A percentile compares a stretch with the other conserved stretches of the same genome.
Conservation (phyloP, 2,888 invertebrate species). For the Anarsia innoxiella region DNA sequence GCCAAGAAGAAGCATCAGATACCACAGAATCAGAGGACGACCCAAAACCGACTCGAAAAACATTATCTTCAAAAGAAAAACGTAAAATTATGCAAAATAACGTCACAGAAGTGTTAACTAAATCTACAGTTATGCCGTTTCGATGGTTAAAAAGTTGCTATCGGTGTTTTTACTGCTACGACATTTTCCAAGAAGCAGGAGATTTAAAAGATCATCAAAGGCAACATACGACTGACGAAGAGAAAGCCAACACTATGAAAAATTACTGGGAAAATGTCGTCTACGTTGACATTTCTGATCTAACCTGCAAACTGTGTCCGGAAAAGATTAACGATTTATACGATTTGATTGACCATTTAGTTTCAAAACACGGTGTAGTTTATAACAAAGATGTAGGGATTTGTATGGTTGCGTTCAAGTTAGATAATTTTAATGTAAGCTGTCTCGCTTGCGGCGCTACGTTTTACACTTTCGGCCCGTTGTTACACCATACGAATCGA, state of each 20-base stretch:
- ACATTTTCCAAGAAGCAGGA: slow-evolving; percentile 57
- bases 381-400: slow-evolving; percentile 60
- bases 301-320: slow-evolving; percentile 50
- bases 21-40: neutral
- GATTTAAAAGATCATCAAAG: slow-evolving; percentile 53
- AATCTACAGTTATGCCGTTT: slow-evolving; percentile 61
- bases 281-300: slow-evolving; percentile 50
- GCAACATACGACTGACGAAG: slow-evolving; percentile 37
- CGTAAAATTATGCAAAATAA: slow-evolving; percentile 52
- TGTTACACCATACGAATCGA: slow-evolving; percentile 60
- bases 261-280: slow-evolving; percentile 65
- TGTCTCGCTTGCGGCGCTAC: slow-evolving; percentile 52
- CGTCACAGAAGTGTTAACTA: slow-evolving; percentile 48
- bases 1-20: slow-evolving; percentile 32
- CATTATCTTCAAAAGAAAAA: slow-evolving; percentile 40
- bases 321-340: slow-evolving; percentile 46
- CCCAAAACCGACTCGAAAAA: too few species aligned
- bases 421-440: slow-evolving; percentile 49
- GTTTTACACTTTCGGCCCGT: slow-evolving; percentile 58
- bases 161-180: slow-evolving; percentile 65
- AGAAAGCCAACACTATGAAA: slow-evolving; percentile 52
- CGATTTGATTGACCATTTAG: slow-evolving; percentile 54
- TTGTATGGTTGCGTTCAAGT: slow-evolving; percentile 58
- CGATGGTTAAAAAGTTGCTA: slow-evolving; percentile 65
- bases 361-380: slow-evolving; percentile 38